phyloP scores from a whole-genome alignment of 2,797 vertebrate genomes.

The Chromobotia macracanthus region DNA sequence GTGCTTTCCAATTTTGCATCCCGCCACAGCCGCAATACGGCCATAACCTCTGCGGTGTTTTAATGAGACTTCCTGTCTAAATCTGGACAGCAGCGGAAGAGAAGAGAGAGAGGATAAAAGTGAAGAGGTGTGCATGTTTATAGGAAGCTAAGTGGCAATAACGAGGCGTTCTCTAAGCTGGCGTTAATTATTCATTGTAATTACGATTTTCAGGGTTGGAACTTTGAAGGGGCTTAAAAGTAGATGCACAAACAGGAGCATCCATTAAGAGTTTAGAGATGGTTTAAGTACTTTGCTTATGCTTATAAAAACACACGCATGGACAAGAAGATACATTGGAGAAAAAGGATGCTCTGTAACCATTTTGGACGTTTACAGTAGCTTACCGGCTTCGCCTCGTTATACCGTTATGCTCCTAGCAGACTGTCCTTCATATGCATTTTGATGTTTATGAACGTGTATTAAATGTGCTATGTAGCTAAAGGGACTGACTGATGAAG shows the following conservation, averaged over 20 bases:
- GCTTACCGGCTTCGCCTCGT: neutral
- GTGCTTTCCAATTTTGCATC: slow-evolving; percentile 63
- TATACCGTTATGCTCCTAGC: neutral
- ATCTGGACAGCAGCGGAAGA: slow-evolving; percentile 71
- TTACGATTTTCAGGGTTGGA: slow-evolving; percentile 68
- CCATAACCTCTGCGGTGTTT: slow-evolving; percentile 58
- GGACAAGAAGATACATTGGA: neutral
- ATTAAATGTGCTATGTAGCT: slow-evolving; percentile 45
- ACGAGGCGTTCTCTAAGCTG: slow-evolving; percentile 74
- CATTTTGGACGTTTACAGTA: neutral
- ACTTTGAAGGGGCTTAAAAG: slow-evolving; percentile 66
- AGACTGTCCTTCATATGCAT: slow-evolving; percentile 27
- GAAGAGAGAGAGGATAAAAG: slow-evolving; percentile 56
- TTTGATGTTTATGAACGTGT: slow-evolving; percentile 46
- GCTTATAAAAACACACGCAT: slow-evolving; percentile 24
- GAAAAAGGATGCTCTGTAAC: neutral
- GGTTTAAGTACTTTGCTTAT: slow-evolving; percentile 19
- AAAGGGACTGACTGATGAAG: slow-evolving; percentile 53
- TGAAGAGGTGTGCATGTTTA: slow-evolving; percentile 60
- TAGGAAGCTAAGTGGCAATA: slow-evolving; percentile 67
- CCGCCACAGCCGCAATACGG: slow-evolving; percentile 39
- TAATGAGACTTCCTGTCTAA: slow-evolving; percentile 69
- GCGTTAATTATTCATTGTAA: slow-evolving; percentile 78
- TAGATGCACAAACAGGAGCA: slow-evolving; percentile 71
- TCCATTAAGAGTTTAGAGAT: slow-evolving; percentile 48